Percentiles rank a stretch among this genome's conserved stretches.
phyloP scores from a whole-genome alignment of 1,140 invertebrate genomes.

The Philopotamus ludificatus region DNA sequence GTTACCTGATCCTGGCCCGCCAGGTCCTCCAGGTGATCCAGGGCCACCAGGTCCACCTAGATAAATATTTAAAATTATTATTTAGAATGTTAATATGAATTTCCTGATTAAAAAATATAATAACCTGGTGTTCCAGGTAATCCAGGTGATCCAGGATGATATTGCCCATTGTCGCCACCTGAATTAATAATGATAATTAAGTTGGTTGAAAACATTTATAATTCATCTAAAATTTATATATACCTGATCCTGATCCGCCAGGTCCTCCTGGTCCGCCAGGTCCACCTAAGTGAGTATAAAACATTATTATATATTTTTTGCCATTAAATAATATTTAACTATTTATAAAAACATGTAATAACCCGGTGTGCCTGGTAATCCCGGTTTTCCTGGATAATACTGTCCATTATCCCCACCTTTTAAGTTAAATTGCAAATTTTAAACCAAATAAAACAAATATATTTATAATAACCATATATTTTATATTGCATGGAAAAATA shows the following conservation, averaged over 20 bases:
- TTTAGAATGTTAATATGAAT: not conserved
- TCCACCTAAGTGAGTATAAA: not conserved
- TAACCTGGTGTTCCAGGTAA: conserved; percentile 10
- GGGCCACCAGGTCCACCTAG: conserved; percentile 14
- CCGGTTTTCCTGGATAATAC: conserved; percentile 28
- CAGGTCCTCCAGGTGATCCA: conserved; percentile 9
- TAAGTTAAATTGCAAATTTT: too few species aligned
- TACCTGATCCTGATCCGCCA: conserved; percentile 10
- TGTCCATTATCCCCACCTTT: too few species aligned
- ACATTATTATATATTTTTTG: too few species aligned
- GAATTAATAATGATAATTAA: too few species aligned
- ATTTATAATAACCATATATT: too few species aligned
- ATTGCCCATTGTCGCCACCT: not conserved
- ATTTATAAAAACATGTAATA: not conserved
- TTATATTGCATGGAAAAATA: too few species aligned
- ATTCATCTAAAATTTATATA: too few species aligned
- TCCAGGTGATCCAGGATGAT: conserved; percentile 25
- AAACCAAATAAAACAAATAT: too few species aligned
- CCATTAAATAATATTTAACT: too few species aligned
- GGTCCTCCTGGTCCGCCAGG: conserved; percentile 17
- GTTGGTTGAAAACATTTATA: too few species aligned
- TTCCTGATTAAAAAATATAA: not conserved
- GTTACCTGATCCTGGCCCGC: not conserved
- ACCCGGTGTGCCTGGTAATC: conserved; percentile 2
- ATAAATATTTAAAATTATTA: too few species aligned